Evolutionary conservation across 35 echinoderm and acorn worm genomes (phyloP).

Genomic region (Ophiothrix spiculata): DNA sequence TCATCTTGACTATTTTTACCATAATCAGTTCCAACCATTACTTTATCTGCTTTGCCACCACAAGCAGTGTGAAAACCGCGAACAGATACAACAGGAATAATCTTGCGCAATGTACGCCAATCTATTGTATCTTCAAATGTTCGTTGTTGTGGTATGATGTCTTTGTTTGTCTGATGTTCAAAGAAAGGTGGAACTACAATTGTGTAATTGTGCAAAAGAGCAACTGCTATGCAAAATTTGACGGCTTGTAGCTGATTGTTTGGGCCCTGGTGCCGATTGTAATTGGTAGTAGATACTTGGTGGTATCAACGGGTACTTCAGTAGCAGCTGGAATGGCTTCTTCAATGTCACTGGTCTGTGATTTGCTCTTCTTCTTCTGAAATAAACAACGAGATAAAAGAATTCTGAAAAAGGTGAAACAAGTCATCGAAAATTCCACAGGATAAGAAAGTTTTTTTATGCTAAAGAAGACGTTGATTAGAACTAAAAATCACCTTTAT

Average conservation of each 20-base stretch:
- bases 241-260: slow-evolving; percentile 59
- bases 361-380: neutral
- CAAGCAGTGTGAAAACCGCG: too few relatives aligned
- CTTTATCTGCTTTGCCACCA: too few relatives aligned
- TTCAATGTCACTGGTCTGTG: neutral
- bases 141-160: too few relatives aligned
- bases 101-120: neutral
- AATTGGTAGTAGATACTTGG: slow-evolving; percentile 39
- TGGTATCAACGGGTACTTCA: neutral
- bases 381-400: too few relatives aligned
- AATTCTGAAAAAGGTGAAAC: too few relatives aligned
- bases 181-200: slow-evolving; percentile 65
- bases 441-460: too few relatives aligned
- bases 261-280: slow-evolving; percentile 50
- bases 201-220: slow-evolving; percentile 31
- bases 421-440: too few relatives aligned
- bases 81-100: neutral
- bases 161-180: slow-evolving; percentile 12
- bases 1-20: too few relatives aligned
- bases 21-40: too few relatives aligned
- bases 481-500: too few relatives aligned
- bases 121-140: too few relatives aligned
- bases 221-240: slow-evolving; percentile 23
- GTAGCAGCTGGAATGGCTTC: neutral
- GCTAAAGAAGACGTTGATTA: too few relatives aligned